Evolutionary conservation across 1,140 invertebrate species (phyloP).

Genomic region (Lordiphosa collinella): DNA sequence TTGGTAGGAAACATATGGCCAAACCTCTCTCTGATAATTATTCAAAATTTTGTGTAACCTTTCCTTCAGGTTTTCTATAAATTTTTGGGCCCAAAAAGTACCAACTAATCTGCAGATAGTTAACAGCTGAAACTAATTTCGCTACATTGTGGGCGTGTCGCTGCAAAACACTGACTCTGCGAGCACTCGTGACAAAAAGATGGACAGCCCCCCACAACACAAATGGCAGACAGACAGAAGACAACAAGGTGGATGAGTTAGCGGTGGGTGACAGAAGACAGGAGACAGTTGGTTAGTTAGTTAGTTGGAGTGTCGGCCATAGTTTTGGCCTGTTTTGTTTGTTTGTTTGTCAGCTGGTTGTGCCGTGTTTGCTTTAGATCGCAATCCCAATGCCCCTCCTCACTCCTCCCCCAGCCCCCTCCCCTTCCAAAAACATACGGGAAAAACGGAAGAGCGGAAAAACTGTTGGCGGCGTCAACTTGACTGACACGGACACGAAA

Average conservation of each 20-base stretch:
- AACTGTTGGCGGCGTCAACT: conserved; percentile 36
- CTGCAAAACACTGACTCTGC: conserved; percentile 4
- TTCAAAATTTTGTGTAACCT: too few species aligned
- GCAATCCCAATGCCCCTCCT: conserved; percentile 9
- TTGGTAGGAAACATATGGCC: too few species aligned
- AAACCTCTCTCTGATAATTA: too few species aligned
- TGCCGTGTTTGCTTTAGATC: conserved; percentile 29
- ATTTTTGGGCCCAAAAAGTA: too few species aligned
- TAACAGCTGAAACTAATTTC: conserved; percentile 43
- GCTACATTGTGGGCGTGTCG: conserved; percentile 60
- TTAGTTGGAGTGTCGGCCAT: conserved; percentile 53
- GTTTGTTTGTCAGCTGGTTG: conserved; percentile 28
- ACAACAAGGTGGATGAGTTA: conserved; percentile 3
- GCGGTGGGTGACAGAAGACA: neutral
- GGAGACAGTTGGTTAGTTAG: conserved; percentile 46
- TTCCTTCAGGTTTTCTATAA: too few species aligned
- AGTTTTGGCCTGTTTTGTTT: conserved; percentile 52
- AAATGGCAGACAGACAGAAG: conserved; percentile 57
- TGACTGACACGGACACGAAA: conserved; percentile 72
- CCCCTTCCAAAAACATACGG: conserved; percentile 2
- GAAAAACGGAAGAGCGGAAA: neutral
- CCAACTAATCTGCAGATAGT: too few species aligned
- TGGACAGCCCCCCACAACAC: conserved; percentile 58
- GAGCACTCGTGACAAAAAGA: conserved; percentile 69
- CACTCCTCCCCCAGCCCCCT: neutral